These are phyloP conservation scores for Pinna nobilis DNA, from an alignment of 1,140 invertebrate genomes.

Conservation along the genomic window DNA sequence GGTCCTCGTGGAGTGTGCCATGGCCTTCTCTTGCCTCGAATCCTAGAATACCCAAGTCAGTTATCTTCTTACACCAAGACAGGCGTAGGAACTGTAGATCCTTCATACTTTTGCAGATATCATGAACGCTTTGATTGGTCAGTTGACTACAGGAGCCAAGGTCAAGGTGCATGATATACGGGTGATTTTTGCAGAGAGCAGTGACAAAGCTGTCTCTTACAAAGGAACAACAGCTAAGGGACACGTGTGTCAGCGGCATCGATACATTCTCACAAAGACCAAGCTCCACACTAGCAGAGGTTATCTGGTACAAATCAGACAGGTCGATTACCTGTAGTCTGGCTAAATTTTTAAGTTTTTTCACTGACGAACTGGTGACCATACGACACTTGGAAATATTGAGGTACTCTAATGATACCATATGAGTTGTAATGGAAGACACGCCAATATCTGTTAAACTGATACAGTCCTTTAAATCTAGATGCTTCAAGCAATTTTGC, in stretches of 20 bases:
- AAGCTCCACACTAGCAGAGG: constrained; percentile 77
- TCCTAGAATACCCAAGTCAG: constrained; percentile 80
- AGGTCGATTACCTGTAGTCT: constrained; percentile 80
- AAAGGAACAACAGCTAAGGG: constrained; percentile 78
- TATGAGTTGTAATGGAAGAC: constrained; percentile 77
- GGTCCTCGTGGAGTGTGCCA: constrained; percentile 67
- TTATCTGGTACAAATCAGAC: constrained; percentile 81
- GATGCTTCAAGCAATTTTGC: constrained; percentile 78
- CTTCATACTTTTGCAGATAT: constrained; percentile 78
- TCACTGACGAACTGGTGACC: constrained; percentile 79
- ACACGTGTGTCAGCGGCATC: constrained; percentile 77
- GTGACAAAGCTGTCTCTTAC: constrained; percentile 80
- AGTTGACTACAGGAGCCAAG: constrained; percentile 81
- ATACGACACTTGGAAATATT: constrained; percentile 70
- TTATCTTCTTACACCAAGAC: constrained; percentile 81
- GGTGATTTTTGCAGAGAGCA: constrained; percentile 67
- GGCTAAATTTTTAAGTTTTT: constrained; percentile 76
- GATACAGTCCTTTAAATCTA: constrained; percentile 81
- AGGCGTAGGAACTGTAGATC: constrained; percentile 79
- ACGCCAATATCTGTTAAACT: constrained; percentile 81
- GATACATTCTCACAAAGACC: constrained; percentile 72
- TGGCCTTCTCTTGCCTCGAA: no score
- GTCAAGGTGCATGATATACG: constrained; percentile 79
- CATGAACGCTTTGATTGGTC: constrained; percentile 80
- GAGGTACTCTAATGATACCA: constrained; percentile 67